Conservation (phyloP, 2,113 vertebrate species). For the Apodemus sylvaticus region DNA sequence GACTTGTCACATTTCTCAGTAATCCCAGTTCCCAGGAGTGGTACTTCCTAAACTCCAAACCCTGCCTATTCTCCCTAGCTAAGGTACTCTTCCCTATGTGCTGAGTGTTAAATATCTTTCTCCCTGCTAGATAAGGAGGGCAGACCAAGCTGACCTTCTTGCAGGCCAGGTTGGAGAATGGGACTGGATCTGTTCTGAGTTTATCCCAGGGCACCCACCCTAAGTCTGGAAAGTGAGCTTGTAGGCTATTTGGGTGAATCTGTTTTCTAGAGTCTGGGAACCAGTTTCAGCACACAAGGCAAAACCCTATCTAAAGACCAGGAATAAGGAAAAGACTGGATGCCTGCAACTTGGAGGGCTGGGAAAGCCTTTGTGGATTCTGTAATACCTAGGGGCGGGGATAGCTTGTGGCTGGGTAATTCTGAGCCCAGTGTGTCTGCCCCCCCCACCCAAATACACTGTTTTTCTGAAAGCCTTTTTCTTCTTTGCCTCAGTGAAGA, state of each 20-base stretch:
- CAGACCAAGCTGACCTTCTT: background rate
- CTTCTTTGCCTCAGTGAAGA: constrained; percentile 14
- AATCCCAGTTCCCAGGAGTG: background rate
- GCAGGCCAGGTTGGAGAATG: background rate
- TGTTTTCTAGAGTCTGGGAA: background rate
- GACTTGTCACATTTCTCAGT: background rate
- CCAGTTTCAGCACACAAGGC: background rate
- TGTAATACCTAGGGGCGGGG: background rate
- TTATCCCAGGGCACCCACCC: background rate
- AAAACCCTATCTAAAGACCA: background rate
- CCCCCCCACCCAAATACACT: background rate
- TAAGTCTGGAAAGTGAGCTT: background rate
- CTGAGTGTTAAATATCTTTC: background rate
- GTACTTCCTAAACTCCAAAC: background rate
- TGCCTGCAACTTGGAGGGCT: background rate
- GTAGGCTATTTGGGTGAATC: background rate
- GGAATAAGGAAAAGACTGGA: background rate
- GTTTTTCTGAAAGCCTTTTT: background rate
- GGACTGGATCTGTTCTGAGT: background rate
- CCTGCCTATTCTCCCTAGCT: background rate
- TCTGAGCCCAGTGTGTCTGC: background rate
- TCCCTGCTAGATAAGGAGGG: background rate
- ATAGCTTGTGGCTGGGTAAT: background rate
- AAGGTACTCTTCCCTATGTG: background rate
- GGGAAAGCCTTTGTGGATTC: background rate